Evolutionary conservation across 92 coral and sea anemone species (phyloP).

Genomic region (Scolanthus callimorphus): DNA sequence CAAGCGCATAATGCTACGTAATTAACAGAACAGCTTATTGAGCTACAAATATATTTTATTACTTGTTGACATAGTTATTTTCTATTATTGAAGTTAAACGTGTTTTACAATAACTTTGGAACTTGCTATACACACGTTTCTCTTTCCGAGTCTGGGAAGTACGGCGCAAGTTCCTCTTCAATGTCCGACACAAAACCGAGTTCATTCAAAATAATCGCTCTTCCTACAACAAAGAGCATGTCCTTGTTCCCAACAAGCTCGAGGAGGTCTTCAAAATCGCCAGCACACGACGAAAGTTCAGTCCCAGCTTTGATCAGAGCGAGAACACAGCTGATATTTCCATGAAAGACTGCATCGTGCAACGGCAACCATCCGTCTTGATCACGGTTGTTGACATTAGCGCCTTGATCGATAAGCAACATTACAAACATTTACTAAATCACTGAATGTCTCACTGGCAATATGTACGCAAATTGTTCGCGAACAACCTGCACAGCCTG

Average conservation of each 20-base stretch:
- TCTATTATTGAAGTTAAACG: no score
- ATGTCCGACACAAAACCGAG: slow-evolving; percentile 25
- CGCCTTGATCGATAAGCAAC: slow-evolving; percentile 84
- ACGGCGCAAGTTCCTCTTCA: slow-evolving; percentile 23
- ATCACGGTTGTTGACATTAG: slow-evolving; percentile 60
- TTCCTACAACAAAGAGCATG: slow-evolving; percentile 70
- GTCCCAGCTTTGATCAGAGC: slow-evolving; percentile 85
- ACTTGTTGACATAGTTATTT: no score
- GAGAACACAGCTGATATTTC: slow-evolving; percentile 64
- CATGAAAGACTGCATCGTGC: slow-evolving; percentile 90
- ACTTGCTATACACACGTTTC: slow-evolving; percentile 92
- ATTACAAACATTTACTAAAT: no score
- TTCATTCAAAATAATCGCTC: slow-evolving; percentile 62
- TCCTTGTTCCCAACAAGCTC: slow-evolving; percentile 64
- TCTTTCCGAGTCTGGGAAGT: slow-evolving; percentile 46
- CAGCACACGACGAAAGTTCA: slow-evolving; percentile 48
- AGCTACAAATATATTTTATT: no score
- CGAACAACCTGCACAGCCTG: no score
- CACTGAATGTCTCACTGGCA: no score
- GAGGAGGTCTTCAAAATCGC: slow-evolving; percentile 44
- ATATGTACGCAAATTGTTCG: no score
- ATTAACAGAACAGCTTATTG: no score
- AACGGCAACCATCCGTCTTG: slow-evolving; percentile 71
- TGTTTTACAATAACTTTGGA: no score
- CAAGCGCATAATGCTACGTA: no score